Percentiles rank a stretch among this genome's conserved stretches.
phyloP scores from a whole-genome alignment of 1,140 invertebrate genomes.

The Scaptomyza pallida region DNA sequence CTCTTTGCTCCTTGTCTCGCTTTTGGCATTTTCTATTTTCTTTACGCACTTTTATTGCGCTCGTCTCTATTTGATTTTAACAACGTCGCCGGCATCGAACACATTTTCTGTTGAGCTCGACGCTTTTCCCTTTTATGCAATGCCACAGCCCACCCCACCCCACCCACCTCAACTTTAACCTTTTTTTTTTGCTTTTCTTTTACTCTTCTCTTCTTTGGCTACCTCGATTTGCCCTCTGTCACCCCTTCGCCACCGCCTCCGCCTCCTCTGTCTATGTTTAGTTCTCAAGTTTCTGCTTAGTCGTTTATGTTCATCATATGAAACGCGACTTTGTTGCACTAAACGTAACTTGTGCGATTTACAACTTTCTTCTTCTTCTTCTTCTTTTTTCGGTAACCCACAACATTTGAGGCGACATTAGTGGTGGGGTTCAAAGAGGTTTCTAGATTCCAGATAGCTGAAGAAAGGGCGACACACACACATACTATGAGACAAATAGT shows the following conservation, averaged over 20 bases:
- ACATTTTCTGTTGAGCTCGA: conserved; percentile 61
- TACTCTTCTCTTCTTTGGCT: neutral
- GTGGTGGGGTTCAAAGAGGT: too few species aligned
- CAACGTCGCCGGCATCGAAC: conserved; percentile 72
- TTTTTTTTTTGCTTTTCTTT: conserved; percentile 1
- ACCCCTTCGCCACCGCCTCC: conserved; percentile 1
- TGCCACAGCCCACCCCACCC: too few species aligned
- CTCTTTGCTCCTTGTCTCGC: conserved; percentile 4
- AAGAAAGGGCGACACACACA: conserved; percentile 13
- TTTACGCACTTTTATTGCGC: conserved; percentile 79
- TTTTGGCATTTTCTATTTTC: conserved; percentile 64
- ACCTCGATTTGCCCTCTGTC: too few species aligned
- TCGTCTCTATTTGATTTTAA: conserved; percentile 73
- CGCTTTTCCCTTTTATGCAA: conserved; percentile 50
- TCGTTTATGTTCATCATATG: conserved; percentile 70
- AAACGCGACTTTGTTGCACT: conserved; percentile 78
- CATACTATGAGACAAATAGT: too few species aligned
- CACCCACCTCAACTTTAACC: conserved; percentile 55
- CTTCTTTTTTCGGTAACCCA: conserved; percentile 56
- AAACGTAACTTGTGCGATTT: conserved; percentile 73
- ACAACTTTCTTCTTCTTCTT: too few species aligned
- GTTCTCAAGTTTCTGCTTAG: conserved; percentile 40
- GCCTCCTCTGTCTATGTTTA: neutral
- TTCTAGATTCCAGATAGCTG: too few species aligned
- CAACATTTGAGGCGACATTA: conserved; percentile 17